These are phyloP conservation scores for Eubasilissa splendida DNA, from an alignment of 2,888 invertebrate genomes.

Conservation along the genomic window DNA sequence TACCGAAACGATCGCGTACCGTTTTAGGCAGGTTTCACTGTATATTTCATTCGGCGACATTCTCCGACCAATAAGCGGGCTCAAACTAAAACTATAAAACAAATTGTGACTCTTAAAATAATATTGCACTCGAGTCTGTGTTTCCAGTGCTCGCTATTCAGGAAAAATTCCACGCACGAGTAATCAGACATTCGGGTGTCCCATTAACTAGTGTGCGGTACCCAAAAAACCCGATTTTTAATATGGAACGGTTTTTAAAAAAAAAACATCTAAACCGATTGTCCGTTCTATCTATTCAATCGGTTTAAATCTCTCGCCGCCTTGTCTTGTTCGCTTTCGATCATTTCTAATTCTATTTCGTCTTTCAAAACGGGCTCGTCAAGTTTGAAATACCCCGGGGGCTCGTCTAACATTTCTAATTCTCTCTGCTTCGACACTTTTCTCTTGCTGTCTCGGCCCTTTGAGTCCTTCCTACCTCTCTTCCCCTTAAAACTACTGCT, in stretches of 20 bases:
- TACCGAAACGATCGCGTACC: no score
- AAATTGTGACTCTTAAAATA: no score
- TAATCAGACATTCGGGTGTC: no score
- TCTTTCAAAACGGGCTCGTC: slow-evolving; percentile 33
- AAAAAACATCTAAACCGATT: background rate
- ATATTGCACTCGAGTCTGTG: no score
- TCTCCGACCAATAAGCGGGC: no score
- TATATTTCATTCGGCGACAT: no score
- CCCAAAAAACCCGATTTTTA: no score
- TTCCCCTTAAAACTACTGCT: slow-evolving; percentile 34
- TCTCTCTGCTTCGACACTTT: slow-evolving; percentile 33
- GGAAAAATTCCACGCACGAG: no score
- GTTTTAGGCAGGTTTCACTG: no score
- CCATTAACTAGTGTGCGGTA: no score
- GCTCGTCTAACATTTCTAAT: slow-evolving; percentile 34
- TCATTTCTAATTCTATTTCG: background rate
- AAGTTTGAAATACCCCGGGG: slow-evolving; percentile 37
- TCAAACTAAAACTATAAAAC: no score
- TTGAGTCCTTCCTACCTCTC: slow-evolving; percentile 39
- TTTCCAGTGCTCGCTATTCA: no score
- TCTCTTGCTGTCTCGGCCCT: slow-evolving; percentile 5
- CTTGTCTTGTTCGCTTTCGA: background rate
- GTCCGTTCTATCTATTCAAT: background rate
- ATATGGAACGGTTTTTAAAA: background rate
- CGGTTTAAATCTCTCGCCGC: background rate